Percentiles rank a stretch among this genome's conserved stretches.
phyloP scores from a whole-genome alignment of 2,797 vertebrate genomes.

The Sciurus vulgaris region DNA sequence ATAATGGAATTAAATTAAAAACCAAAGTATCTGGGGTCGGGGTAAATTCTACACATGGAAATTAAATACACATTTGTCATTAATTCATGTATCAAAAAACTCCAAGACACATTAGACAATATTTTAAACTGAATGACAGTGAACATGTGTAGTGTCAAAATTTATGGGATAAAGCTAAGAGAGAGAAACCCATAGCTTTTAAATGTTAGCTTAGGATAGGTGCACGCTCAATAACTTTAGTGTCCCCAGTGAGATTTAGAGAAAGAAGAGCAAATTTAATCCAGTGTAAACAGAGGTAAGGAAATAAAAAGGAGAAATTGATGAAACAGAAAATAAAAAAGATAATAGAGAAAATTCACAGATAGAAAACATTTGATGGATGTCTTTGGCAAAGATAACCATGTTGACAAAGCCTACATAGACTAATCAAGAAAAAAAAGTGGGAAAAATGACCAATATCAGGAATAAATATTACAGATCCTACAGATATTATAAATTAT shows the following conservation, averaged over 20 bases:
- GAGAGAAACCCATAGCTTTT: not conserved
- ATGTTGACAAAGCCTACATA: not conserved
- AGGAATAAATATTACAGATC: not conserved
- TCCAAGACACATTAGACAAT: not conserved
- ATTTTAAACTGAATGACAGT: not conserved
- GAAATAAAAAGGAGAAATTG: not conserved
- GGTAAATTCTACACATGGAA: not conserved
- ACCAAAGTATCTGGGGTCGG: not conserved
- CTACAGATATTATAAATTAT: not conserved
- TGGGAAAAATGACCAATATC: not conserved
- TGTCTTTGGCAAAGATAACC: not conserved
- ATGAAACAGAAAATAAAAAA: constrained; percentile 22
- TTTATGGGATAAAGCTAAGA: not conserved
- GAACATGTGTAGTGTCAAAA: not conserved
- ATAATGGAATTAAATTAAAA: constrained; percentile 15
- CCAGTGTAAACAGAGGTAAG: not conserved
- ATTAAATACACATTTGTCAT: not conserved
- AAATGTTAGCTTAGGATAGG: not conserved
- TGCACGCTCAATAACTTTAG: not conserved
- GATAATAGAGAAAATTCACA: constrained; percentile 8
- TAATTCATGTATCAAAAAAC: not conserved
- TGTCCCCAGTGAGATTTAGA: not conserved
- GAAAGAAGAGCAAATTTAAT: not conserved
- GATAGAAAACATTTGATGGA: not conserved
- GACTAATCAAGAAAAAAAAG: not conserved